Conservation (phyloP, 2,797 vertebrate species). For the Enteromius viviparus region DNA sequence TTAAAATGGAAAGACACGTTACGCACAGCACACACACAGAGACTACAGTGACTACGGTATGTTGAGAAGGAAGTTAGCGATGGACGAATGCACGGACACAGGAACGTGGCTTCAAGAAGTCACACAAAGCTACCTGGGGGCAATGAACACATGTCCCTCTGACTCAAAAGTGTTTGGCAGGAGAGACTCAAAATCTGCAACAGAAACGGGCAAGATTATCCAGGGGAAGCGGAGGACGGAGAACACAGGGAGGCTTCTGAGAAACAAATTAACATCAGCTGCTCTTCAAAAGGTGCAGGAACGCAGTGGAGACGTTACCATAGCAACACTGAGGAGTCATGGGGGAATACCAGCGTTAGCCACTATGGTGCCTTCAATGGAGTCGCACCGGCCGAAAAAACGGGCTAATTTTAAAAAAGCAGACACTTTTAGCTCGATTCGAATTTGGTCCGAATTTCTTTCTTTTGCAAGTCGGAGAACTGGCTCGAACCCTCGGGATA, state of each 20-base stretch:
- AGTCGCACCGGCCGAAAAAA: constrained; percentile 64
- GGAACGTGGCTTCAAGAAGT: constrained; percentile 68
- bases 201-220: constrained; percentile 97
- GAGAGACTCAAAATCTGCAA: constrained; percentile 99
- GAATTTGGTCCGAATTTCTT: background rate
- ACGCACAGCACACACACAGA: constrained; percentile 47
- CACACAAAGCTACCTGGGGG: constrained; percentile 97
- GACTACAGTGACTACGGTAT: constrained; percentile 38
- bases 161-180: constrained; percentile 99
- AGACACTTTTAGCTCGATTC: constrained; percentile 58
- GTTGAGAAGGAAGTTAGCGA: constrained; percentile 47
- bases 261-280: constrained; percentile 73
- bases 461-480: constrained; percentile 77
- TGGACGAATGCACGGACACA: constrained; percentile 40
- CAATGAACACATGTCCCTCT: constrained; percentile 99
- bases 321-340: constrained; percentile 82
- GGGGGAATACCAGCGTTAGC: constrained; percentile 79
- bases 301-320: constrained; percentile 77
- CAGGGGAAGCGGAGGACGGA: constrained; percentile 73
- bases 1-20: constrained; percentile 46
- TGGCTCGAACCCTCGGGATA: constrained; percentile 69
- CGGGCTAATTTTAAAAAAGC: constrained; percentile 60
- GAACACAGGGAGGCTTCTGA: constrained; percentile 73
- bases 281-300: constrained; percentile 79
- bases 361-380: constrained; percentile 80